phyloP scores from a whole-genome alignment of 2,888 invertebrate genomes.

The Lepidocyrtinus sp. region DNA sequence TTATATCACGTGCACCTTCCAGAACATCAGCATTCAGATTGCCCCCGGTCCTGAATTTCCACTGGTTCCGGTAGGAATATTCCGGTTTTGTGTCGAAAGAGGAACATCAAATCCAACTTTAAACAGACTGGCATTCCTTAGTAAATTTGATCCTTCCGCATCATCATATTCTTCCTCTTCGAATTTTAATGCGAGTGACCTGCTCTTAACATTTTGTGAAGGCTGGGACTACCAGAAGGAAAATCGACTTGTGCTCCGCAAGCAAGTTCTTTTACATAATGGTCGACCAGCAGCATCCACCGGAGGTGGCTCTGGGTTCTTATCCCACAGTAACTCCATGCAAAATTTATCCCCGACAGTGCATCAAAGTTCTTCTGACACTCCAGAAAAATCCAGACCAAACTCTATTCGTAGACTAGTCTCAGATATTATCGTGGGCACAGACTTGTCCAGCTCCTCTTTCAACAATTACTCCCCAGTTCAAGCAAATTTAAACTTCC shows the following conservation, averaged over 20 bases:
- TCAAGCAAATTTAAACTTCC: constrained; percentile 57
- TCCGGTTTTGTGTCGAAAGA: constrained; percentile 63
- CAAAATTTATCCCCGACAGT: constrained; percentile 48
- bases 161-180: constrained; percentile 26
- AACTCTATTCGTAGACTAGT: constrained; percentile 66
- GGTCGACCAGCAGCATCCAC: constrained; percentile 16
- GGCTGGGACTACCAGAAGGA: constrained; percentile 62
- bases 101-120: constrained; percentile 42
- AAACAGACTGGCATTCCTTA: constrained; percentile 60
- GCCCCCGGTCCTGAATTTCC: constrained; percentile 33
- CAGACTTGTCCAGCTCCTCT: constrained; percentile 55
- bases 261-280: constrained; percentile 17
- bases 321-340: constrained; percentile 43
- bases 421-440: constrained; percentile 69
- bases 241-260: constrained; percentile 24
- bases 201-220: constrained; percentile 40
- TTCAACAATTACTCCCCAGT: constrained; percentile 38
- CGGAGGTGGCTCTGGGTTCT: constrained; percentile 22
- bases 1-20: constrained; percentile 58
- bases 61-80: constrained; percentile 41
- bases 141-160: constrained; percentile 27
- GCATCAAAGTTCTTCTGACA: constrained; percentile 23
- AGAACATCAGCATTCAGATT: constrained; percentile 62
- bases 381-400: constrained; percentile 45
- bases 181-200: constrained; percentile 2